Percentiles rank a stretch among this genome's conserved stretches.
Conservation (phyloP, 1,140 invertebrate species). For the Euborellia annulipes region DNA sequence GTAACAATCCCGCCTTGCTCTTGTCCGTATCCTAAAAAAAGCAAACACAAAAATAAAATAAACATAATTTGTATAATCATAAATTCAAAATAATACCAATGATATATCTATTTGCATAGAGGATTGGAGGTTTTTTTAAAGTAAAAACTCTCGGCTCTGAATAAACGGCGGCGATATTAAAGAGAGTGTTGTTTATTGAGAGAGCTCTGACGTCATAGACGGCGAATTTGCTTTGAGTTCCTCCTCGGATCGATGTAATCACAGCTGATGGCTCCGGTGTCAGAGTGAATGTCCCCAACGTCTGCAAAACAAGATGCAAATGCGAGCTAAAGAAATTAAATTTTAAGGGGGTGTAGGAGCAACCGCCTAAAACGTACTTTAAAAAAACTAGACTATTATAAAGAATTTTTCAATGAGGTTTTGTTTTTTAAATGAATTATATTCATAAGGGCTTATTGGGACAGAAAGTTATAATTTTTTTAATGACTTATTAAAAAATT, state of each 20-base stretch:
- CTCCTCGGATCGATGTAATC: constrained; percentile 44
- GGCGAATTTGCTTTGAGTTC: constrained; percentile 42
- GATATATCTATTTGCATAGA: constrained; percentile 68
- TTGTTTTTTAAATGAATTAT: too few species aligned
- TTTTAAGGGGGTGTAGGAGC: too few species aligned
- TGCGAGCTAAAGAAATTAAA: too few species aligned
- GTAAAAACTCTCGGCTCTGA: constrained; percentile 26
- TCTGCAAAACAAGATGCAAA: constrained; percentile 14
- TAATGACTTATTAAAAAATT: too few species aligned
- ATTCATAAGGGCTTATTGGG: too few species aligned
- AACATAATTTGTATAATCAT: too few species aligned
- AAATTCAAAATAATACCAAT: too few species aligned
- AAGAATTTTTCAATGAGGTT: too few species aligned
- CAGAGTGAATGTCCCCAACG: constrained; percentile 24
- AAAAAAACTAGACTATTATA: too few species aligned
- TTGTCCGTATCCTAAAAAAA: constrained; percentile 46
- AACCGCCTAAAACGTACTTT: too few species aligned
- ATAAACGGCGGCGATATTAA: constrained; percentile 50
- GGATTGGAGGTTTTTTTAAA: constrained; percentile 43
- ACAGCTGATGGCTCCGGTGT: constrained; percentile 36
- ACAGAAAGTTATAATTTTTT: too few species aligned
- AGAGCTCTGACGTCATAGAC: constrained; percentile 45
- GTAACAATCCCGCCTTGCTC: constrained; percentile 74
- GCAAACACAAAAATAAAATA: constrained; percentile 8
- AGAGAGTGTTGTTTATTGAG: constrained; percentile 29